Percentiles rank a stretch among this genome's conserved stretches.
These are phyloP conservation scores for Polypterus senegalus DNA, from an alignment of 2,113 vertebrate genomes.

Conservation along the genomic window DNA sequence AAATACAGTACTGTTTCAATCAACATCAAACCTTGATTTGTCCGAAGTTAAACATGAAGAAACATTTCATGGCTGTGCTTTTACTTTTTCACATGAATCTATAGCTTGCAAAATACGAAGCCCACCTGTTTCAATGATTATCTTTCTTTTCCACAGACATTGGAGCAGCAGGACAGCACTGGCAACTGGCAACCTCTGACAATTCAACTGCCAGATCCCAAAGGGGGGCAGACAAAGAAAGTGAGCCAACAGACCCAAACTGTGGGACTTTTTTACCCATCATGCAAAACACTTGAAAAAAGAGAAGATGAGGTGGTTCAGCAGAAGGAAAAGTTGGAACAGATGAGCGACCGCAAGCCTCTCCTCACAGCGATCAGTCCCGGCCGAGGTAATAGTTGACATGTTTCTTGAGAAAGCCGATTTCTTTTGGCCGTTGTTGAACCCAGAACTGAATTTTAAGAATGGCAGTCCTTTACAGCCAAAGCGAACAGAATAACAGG, in stretches of 20 bases:
- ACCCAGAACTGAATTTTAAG: no score
- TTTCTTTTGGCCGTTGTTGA: no score
- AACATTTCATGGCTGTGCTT: background rate
- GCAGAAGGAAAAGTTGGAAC: constrained; percentile 47
- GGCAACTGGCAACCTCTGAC: constrained; percentile 40
- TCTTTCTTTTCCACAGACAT: constrained; percentile 7
- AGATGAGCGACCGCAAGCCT: constrained; percentile 51
- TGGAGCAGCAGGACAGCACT: constrained; percentile 18
- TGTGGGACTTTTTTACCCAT: constrained; percentile 75
- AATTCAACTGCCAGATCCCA: constrained; percentile 15
- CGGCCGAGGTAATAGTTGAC: constrained; percentile 60
- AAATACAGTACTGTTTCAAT: no score
- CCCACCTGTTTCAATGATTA: background rate
- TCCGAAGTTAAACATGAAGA: no score
- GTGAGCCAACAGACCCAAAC: constrained; percentile 69
- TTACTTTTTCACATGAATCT: background rate
- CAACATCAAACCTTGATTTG: no score
- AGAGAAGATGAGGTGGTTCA: constrained; percentile 44
- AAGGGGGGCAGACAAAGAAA: constrained; percentile 20
- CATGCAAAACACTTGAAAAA: constrained; percentile 54
- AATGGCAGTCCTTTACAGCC: no score
- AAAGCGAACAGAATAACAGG: no score
- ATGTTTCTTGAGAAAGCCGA: no score
- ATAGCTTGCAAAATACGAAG: background rate
- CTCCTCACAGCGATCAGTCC: constrained; percentile 72